Percentiles rank a stretch among this genome's conserved stretches.
Evolutionary conservation across 2,888 invertebrate species (phyloP).

Genomic region (Cheilosia soror): DNA sequence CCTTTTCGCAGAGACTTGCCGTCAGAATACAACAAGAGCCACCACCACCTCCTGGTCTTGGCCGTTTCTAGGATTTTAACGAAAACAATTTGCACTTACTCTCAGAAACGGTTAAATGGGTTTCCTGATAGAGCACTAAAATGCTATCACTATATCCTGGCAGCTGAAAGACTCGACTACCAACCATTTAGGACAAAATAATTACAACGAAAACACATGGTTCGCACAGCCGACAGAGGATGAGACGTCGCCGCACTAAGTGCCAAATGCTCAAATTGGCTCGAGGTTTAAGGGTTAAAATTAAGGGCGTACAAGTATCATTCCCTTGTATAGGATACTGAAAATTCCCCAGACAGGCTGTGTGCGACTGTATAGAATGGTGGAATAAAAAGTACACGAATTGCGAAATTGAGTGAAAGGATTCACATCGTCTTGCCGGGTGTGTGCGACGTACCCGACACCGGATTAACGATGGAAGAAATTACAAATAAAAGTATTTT

Average conservation of each 20-base stretch:
- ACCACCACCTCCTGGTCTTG: slow-evolving; percentile 30
- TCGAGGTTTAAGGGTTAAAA: slow-evolving; percentile 59
- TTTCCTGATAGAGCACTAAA: slow-evolving; percentile 50
- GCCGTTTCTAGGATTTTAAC: slow-evolving; percentile 63
- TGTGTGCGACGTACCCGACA: background rate
- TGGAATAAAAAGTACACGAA: slow-evolving; percentile 61
- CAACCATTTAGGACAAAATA: slow-evolving; percentile 49
- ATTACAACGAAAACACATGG: slow-evolving; percentile 44
- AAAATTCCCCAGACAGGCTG: slow-evolving; percentile 33
- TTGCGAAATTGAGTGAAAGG: slow-evolving; percentile 66
- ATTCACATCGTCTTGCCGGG: slow-evolving; percentile 41
- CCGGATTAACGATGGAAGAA: slow-evolving; percentile 33
- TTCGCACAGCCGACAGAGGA: slow-evolving; percentile 1
- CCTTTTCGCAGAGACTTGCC: slow-evolving; percentile 20
- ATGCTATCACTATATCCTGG: slow-evolving; percentile 32
- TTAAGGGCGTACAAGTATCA: slow-evolving; percentile 45
- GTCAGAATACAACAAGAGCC: slow-evolving; percentile 24
- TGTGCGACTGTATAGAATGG: slow-evolving; percentile 42
- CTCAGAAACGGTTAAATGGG: slow-evolving; percentile 48
- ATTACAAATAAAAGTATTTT: slow-evolving; percentile 47
- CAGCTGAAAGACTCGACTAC: slow-evolving; percentile 35
- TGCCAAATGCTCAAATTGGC: slow-evolving; percentile 49
- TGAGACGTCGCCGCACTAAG: slow-evolving; percentile 10
- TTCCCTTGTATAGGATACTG: slow-evolving; percentile 37
- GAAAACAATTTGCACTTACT: slow-evolving; percentile 74